Base-by-base conservation (phyloP, 92 coral and sea anemone species). In the Blastomussa wellsi region DNA sequence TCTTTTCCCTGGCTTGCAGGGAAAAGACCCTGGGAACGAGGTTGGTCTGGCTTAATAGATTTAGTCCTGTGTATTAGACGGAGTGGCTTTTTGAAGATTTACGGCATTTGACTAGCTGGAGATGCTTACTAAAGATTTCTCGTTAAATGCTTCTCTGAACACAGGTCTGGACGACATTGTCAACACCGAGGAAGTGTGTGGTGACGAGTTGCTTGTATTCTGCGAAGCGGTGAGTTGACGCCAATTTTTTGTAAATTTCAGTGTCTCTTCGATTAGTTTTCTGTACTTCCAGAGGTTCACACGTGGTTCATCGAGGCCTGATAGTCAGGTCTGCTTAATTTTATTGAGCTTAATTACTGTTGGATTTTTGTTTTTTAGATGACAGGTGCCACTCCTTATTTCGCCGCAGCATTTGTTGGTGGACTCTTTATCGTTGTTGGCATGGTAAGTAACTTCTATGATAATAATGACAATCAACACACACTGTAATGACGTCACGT, bases 301-400 rank as follows among this genome's bases (percentile, higher is more conserved):
- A 26, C n/a, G 14, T 62, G 35, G 68, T 62, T 60, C 28, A 24
- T n/a, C n/a, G 66, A 60, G 11, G 66, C 19, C 14, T 62, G 68
- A 28, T 28, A 62, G 33, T 29, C 32, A 2, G 32, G 33, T 26
- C 26, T 10, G 32, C 31, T 33, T 62, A 62, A 55, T 11, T 28
- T 26, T 10, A 24, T n/a, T 53, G 28, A 9, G 67, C 5, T 22
- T 35, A 22, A 15, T 57, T 59, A 66, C 51, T 29, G 20, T 7
- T 26, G 31, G 31, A 32, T 26, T 37, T 14, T 48, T 28, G 16
- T 26, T 42, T 53, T 62, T 42, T 72, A 95, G 98, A 95, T 95
- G 87, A 94, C 93, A 17, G 93, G 94, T 62, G 99, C 99, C 44
- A 97, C 98, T 29, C 99, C 99, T 17, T 97, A 90, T 66, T 97